Base-by-base conservation (phyloP, 2,888 invertebrate genomes). In the Achlya flavicornis region DNA sequence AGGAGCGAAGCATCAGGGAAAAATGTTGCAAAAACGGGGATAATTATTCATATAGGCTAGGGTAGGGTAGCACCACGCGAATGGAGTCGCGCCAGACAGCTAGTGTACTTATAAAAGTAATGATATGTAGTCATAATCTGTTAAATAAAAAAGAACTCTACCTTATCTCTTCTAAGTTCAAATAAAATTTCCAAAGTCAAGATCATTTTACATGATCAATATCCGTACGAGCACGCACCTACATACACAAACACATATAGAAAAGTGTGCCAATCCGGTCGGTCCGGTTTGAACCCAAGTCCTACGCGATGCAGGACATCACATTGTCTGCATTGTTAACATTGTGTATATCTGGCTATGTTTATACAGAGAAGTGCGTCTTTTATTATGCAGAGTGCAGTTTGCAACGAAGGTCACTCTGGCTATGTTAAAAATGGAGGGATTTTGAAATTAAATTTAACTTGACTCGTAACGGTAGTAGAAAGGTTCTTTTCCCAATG, bases 281-380 rank as follows among this genome's bases (percentile, higher is more conserved):
- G 0, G 64, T 61, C 81, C 77, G 79, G 80, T 79, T 68, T 46
- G 68, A 46, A 16, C n/a, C 16, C 48, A 16, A 48, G 48, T 16
- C 48, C 66, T 68, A 74, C 68, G 65, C 65, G 67, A 71, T 43
- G 43, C 43, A 43, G 43, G 66, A 72, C 73, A 53, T 66, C 64
- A 64, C 68, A 79, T 80, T 79, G 81, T 80, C 71, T 72, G 65
- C 67, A 62, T 67, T 70, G 70, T 61, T 63, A 66, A 66, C 58
- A 41, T 32, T 53, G 48, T 48, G 16, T 46, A 63, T 57, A 35
- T n/a, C 38, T 16, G 6, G n/a, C 5, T 46, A 46, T 48, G 16
- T 16, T 6, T 48, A 14, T 48, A 16, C 16, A 10, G 48, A 16
- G n/a, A 16, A 16, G 5, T 7, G 16, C n/a, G 48, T 16, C 48